Conservation (phyloP, 2,113 vertebrate species). For the Dunckerocampus dactyliophorus region DNA sequence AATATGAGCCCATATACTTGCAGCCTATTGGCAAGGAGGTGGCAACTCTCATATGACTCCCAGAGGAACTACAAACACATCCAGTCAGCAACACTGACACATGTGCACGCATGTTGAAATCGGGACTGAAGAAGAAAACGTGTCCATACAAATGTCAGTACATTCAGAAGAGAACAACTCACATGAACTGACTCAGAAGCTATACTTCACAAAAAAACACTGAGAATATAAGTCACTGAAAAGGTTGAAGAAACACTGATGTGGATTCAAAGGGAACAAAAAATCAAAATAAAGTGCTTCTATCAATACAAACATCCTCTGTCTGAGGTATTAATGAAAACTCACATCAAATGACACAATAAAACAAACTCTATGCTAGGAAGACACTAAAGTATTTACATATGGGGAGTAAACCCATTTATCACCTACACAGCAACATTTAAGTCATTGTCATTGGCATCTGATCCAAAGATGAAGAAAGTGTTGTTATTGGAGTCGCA, state of each 20-base stretch:
- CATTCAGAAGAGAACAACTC: conserved; percentile 61
- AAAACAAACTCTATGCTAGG: conserved; percentile 71
- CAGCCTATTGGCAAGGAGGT: conserved; percentile 32
- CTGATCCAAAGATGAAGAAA: conserved; percentile 39
- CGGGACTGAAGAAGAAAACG: conserved; percentile 34
- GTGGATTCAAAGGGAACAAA: conserved; percentile 67
- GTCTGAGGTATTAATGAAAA: conserved; percentile 77
- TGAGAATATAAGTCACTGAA: conserved; percentile 11
- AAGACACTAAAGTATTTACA: conserved; percentile 79
- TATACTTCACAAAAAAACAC: conserved; percentile 27
- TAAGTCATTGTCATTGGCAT: conserved; percentile 56
- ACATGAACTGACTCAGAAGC: conserved; percentile 49
- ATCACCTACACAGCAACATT: conserved; percentile 24
- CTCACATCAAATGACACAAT: conserved; percentile 68
- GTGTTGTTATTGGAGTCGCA: conserved; percentile 23
- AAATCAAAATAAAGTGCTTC: conserved; percentile 94
- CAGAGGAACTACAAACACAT: conserved; percentile 38
- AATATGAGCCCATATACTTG: conserved; percentile 25
- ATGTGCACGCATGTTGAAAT: conserved; percentile 42
- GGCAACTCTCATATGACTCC: conserved; percentile 20
- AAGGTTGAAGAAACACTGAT: conserved; percentile 70
- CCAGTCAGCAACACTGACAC: conserved; percentile 17
- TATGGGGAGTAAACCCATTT: conserved; percentile 43
- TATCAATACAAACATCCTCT: conserved; percentile 76
- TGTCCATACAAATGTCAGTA: conserved; percentile 45